Evolutionary conservation across 2,113 vertebrate species (phyloP).

Genomic region (Sceloporus undulatus): DNA sequence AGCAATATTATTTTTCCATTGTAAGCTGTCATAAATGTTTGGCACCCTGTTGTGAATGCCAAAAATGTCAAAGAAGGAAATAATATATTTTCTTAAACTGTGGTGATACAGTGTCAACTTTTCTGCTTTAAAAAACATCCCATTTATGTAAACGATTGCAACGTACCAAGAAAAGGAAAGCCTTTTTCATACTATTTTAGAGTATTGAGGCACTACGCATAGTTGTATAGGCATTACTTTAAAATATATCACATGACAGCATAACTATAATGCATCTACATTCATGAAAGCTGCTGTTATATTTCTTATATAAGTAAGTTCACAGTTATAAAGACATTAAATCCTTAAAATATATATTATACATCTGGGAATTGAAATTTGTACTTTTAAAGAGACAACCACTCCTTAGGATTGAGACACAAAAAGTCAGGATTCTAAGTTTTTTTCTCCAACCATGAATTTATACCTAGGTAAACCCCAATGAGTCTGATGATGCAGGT

Average conservation of each 20-base stretch:
- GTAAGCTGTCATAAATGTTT: slow-evolving; percentile 81
- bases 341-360: slow-evolving; percentile 37
- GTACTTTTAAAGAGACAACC: slow-evolving; percentile 11
- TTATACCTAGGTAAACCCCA: background rate
- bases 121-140: slow-evolving; percentile 62
- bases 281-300: slow-evolving; percentile 32
- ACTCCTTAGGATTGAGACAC: background rate
- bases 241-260: background rate
- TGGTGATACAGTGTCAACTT: slow-evolving; percentile 69
- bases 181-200: slow-evolving; percentile 48
- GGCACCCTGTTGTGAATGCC: slow-evolving; percentile 77
- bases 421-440: slow-evolving; percentile 42
- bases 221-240: slow-evolving; percentile 11
- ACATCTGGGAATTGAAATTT: slow-evolving; percentile 34
- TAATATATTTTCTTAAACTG: slow-evolving; percentile 57
- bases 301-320: background rate
- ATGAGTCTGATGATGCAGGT: background rate
- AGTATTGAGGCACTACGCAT: slow-evolving; percentile 43
- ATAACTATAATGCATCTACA: slow-evolving; percentile 39
- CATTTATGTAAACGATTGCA: slow-evolving; percentile 55
- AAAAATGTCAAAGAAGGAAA: slow-evolving; percentile 75
- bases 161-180: slow-evolving; percentile 37
- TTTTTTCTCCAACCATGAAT: slow-evolving; percentile 13
- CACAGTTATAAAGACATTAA: slow-evolving; percentile 19
- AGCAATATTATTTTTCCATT: slow-evolving; percentile 85